phyloP scores from a whole-genome alignment of 2,797 vertebrate genomes.

The Rhinella marina region DNA sequence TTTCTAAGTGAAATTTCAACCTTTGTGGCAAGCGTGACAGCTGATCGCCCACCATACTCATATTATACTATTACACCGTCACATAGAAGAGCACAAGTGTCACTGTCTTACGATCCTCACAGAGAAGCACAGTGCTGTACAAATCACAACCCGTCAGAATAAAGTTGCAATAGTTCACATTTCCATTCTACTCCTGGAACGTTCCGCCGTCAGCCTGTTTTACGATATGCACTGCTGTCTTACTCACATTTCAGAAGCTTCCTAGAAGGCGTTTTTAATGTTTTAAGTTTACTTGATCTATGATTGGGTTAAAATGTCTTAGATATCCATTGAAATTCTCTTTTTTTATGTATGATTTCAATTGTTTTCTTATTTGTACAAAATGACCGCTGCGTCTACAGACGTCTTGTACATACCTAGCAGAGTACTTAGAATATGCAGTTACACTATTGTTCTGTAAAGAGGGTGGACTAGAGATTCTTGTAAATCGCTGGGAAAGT shows the following conservation, averaged over 20 bases:
- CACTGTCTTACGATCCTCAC: slow-evolving; percentile 16
- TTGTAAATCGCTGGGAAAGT: slow-evolving; percentile 76
- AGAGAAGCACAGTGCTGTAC: slow-evolving; percentile 30
- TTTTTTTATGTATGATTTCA: not conserved
- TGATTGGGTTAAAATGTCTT: slow-evolving; percentile 21
- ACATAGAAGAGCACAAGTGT: slow-evolving; percentile 34
- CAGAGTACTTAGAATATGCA: slow-evolving; percentile 73
- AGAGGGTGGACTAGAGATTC: slow-evolving; percentile 75
- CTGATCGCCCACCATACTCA: not conserved
- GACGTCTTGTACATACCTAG: slow-evolving; percentile 76
- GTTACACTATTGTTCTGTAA: slow-evolving; percentile 77
- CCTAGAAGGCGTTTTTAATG: slow-evolving; percentile 43
- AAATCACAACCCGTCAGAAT: not conserved
- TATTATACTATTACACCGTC: not conserved
- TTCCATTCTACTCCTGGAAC: not conserved
- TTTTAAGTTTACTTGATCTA: slow-evolving; percentile 27
- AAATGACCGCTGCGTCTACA: slow-evolving; percentile 70
- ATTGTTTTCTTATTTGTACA: slow-evolving; percentile 64
- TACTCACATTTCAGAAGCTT: slow-evolving; percentile 33
- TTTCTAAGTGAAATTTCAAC: not conserved
- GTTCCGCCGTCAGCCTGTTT: slow-evolving; percentile 21
- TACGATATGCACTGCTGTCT: slow-evolving; percentile 15
- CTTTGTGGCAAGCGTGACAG: not conserved
- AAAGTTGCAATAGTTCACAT: slow-evolving; percentile 9
- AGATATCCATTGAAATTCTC: slow-evolving; percentile 2